Evolutionary conservation across 1,140 invertebrate genomes (phyloP), one percentile per base, ranked within the genome.

Genomic region (Pseudomyrmex cubaensis): DNA sequence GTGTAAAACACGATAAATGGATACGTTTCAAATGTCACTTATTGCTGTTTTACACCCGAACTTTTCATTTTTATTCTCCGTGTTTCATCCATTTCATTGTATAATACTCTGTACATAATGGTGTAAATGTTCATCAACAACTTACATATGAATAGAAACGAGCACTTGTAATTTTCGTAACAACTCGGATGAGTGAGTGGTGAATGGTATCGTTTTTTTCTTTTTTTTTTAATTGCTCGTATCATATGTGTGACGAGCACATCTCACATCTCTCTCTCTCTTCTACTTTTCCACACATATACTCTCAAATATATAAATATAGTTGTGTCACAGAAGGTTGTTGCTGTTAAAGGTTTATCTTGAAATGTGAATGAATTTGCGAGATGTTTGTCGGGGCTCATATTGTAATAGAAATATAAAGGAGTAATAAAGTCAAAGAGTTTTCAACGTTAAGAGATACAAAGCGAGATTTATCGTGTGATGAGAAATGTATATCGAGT

Each of bases 101-200:
- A 91, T 86, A 82, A 90, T 91, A 91, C 70, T 86, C 78, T 93
- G 92, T 93, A 92, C 66, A 92, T 93, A 93, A 89, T 73, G 85
- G 59, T 92, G 90, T 92, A 92, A 91, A 93, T 93, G 92, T 90
- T 91, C 35, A 87, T 89, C 82, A 80, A 90, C 59, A 66, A 88
- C 74, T 87, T 85, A 85, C 82, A 83, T 88, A 85, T 70, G 56
- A 50, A 90, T 90, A 85, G 84, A 67, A 35, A 87, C 52, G 87
- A 88, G 70, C 87, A 89, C 86, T 92, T 92, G 91, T 91, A 91
- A 92, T 91, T 92, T 85, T 91, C 86, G 77, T 90, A 88, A 87
- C 46, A 85, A 89, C 35, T 35, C 76, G 83, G 52, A 77, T 83
- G 70, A 46, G 69, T 86, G 85, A 78, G 67, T 85, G 82, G 73